Evolutionary conservation across 2,888 invertebrate genomes (phyloP).

Genomic region (Sinotaia quadrata): DNA sequence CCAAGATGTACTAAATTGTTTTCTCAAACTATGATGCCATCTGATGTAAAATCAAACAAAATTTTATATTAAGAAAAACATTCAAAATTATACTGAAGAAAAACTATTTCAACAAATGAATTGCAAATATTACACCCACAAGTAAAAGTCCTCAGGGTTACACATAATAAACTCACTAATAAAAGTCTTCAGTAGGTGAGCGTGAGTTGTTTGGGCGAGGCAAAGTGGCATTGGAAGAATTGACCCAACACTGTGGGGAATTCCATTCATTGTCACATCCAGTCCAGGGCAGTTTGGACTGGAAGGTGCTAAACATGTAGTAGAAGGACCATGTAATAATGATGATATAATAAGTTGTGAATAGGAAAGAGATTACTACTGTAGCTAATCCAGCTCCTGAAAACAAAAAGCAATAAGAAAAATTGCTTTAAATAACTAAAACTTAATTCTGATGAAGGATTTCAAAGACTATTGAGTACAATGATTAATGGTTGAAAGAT

Average conservation of each 20-base stretch:
- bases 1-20: too few species aligned
- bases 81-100: not conserved
- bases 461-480: too few species aligned
- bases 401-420: too few species aligned
- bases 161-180: slow-evolving; percentile 79
- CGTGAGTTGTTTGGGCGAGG: slow-evolving; percentile 80
- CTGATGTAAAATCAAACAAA: too few species aligned
- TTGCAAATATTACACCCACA: not conserved
- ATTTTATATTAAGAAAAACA: not conserved
- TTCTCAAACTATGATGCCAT: too few species aligned
- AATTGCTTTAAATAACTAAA: too few species aligned
- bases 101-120: not conserved
- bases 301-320: slow-evolving; percentile 77
- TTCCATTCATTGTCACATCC: slow-evolving; percentile 90
- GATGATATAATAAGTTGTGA: slow-evolving; percentile 96
- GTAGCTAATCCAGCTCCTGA: slow-evolving; percentile 93
- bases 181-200: slow-evolving; percentile 93
- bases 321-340: slow-evolving; percentile 95
- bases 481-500: too few species aligned
- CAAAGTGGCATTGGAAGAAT: slow-evolving; percentile 5
- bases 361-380: slow-evolving; percentile 93
- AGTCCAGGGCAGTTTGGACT: slow-evolving; percentile 88
- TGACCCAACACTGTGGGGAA: slow-evolving; percentile 85
- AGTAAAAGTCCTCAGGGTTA: not conserved
- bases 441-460: too few species aligned